Percentiles rank a stretch among this genome's conserved stretches.
phyloP scores from a whole-genome alignment of 2,888 invertebrate species.

The Gerris lacustris region DNA sequence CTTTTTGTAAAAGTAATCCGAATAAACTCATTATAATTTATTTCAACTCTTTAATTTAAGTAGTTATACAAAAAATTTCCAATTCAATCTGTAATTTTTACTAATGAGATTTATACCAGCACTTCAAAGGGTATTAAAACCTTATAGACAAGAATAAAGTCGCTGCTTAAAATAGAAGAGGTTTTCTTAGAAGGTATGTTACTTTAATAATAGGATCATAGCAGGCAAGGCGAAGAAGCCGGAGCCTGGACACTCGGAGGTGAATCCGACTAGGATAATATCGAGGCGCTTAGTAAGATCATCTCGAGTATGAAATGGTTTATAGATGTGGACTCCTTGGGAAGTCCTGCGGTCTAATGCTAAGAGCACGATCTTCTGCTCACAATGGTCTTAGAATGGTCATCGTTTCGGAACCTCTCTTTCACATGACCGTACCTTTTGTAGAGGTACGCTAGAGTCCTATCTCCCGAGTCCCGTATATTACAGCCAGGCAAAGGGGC shows the following conservation, averaged over 20 bases:
- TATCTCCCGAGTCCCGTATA: neutral
- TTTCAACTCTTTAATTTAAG: too few relatives aligned
- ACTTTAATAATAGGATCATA: neutral
- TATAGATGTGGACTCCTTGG: neutral
- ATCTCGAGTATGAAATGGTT: neutral
- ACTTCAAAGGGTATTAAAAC: too few relatives aligned
- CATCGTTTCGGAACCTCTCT: neutral
- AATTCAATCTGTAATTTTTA: too few relatives aligned
- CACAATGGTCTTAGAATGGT: conserved; percentile 3
- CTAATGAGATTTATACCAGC: too few relatives aligned
- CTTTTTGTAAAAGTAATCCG: too few relatives aligned
- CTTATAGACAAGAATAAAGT: too few relatives aligned
- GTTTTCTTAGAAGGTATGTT: neutral
- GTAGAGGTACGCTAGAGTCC: neutral
- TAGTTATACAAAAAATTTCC: too few relatives aligned
- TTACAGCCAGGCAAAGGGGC: neutral
- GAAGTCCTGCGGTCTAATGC: neutral
- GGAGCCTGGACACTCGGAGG: neutral
- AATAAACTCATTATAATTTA: too few relatives aligned
- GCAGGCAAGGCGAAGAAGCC: neutral
- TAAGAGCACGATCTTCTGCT: neutral
- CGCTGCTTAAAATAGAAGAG: too few relatives aligned
- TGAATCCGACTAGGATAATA: neutral
- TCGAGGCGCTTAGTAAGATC: neutral
- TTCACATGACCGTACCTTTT: neutral